Evolutionary conservation across 1,140 invertebrate species (phyloP).

Genomic region (Pararge aegeria): DNA sequence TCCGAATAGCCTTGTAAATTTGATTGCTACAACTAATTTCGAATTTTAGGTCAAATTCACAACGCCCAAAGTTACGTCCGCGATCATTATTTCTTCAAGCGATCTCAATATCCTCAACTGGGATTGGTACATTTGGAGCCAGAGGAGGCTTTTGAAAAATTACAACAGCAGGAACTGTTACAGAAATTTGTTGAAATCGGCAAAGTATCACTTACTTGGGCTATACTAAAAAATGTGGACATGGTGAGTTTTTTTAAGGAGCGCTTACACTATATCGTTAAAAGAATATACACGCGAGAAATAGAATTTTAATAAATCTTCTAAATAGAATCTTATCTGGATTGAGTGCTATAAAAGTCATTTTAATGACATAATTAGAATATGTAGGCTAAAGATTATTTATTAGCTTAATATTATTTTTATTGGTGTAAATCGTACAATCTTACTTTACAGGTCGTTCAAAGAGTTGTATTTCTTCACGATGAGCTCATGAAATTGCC

Average conservation of each 20-base stretch:
- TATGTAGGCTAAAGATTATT: too few species aligned
- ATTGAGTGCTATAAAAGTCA: too few species aligned
- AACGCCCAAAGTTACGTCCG: constrained; percentile 96
- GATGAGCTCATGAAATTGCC: constrained; percentile 99
- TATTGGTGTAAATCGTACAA: too few species aligned
- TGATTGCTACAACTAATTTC: constrained; percentile 2
- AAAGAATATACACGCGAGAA: too few species aligned
- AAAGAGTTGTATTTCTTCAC: constrained; percentile 98
- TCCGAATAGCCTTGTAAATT: too few species aligned
- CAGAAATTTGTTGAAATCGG: constrained; percentile 99
- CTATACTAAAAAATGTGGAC: constrained; percentile 93
- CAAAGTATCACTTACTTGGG: constrained; percentile 94
- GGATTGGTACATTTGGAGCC: constrained; percentile 96
- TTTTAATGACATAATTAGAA: too few species aligned
- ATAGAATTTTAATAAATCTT: too few species aligned
- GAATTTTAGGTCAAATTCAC: constrained; percentile 91
- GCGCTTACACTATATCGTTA: too few species aligned
- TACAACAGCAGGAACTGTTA: constrained; percentile 95
- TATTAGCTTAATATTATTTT: too few species aligned
- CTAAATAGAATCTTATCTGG: too few species aligned
- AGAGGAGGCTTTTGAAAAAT: constrained; percentile 92
- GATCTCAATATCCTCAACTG: constrained; percentile 98
- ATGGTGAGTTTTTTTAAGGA: constrained; percentile 81
- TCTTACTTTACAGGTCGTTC: constrained; percentile 87
- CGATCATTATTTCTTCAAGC: constrained; percentile 99